Conservation (phyloP, 2,113 vertebrate species). For the Theristicus caerulescens region DNA sequence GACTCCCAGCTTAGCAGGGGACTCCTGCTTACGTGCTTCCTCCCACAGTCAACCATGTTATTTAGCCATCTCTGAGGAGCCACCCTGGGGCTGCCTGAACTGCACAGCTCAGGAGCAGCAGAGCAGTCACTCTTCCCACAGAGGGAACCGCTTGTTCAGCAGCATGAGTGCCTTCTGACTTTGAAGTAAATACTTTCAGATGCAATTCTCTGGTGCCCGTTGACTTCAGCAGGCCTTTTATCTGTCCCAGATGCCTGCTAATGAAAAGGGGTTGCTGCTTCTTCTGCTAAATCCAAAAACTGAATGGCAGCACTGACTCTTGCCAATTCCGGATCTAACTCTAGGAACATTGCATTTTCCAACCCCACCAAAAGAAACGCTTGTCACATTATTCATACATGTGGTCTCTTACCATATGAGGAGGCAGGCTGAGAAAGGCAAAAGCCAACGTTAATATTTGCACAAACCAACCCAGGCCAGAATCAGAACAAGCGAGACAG, state of each 20-base stretch:
- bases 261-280: background rate
- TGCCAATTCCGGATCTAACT: conserved; percentile 38
- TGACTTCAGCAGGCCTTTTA: background rate
- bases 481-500: conserved; percentile 6
- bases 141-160: background rate
- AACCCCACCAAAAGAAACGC: conserved; percentile 47
- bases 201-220: background rate
- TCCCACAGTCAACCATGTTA: background rate
- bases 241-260: background rate
- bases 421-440: conserved; percentile 1
- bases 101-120: background rate
- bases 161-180: accelerated
- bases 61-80: background rate
- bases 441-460: conserved; percentile 60
- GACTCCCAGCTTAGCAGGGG: accelerated
- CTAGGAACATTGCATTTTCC: conserved; percentile 55
- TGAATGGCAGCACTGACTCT: background rate
- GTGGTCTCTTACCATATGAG: conserved; percentile 29
- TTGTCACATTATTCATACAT: conserved; percentile 55
- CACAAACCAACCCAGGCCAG: conserved; percentile 16
- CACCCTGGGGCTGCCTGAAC: background rate
- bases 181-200: background rate
- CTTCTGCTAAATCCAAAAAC: background rate
- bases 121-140: background rate
- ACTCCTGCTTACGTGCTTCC: background rate